Evolutionary conservation across 2,888 invertebrate species (phyloP), one percentile per base, ranked within the genome.

Genomic region (Meta bourneti): DNA sequence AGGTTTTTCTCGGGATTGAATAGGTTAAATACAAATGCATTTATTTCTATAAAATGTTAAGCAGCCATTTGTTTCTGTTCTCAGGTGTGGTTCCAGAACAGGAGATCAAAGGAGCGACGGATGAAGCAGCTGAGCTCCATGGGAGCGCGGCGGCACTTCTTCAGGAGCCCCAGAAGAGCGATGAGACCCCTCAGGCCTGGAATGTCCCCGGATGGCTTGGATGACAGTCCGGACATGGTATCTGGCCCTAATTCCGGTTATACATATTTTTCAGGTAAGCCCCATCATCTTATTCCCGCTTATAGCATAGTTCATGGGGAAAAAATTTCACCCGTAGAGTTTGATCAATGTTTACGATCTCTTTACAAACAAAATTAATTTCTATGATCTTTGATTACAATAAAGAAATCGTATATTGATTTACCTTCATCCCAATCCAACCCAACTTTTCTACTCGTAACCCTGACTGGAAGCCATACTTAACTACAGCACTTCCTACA

Each of bases 41-140:
- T 34, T 34, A 4, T 34, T 34, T 34, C 1, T 34, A 34, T 34
- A 4, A n/a, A n/a, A n/a, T n/a, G n/a, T n/a, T 34, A 34, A 34
- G 4, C 34, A 34, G n/a, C n/a, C n/a, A 34, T 34, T 4, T 34
- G 1, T 34, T 34, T 69, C 71, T 71, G 13, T 80, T 61, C 8
- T 61, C 96, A 99, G 99, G 99, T 99, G 90, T 99, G 99, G 99
- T 99, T 99, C 96, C 99, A 99, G 96, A 99, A 99, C 96, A 98
- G 99, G 95, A 96, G 99, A 92, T 99, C 99, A 94, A 99, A 99
- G 96, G 99, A 99, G 95, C 96, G 99, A 85, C 97, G 99, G 94
- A 96, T 99, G 95, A 99, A 99, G 95, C 99, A 99, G 95, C 96
- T 99, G 94, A 99, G 99, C 92, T 98, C 98, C 93, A 98, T 99